Percentiles rank a stretch among this genome's conserved stretches.
These are phyloP conservation scores for Trissonchulus latispiculum DNA, from an alignment of 2,888 invertebrate genomes.

Conservation along the genomic window DNA sequence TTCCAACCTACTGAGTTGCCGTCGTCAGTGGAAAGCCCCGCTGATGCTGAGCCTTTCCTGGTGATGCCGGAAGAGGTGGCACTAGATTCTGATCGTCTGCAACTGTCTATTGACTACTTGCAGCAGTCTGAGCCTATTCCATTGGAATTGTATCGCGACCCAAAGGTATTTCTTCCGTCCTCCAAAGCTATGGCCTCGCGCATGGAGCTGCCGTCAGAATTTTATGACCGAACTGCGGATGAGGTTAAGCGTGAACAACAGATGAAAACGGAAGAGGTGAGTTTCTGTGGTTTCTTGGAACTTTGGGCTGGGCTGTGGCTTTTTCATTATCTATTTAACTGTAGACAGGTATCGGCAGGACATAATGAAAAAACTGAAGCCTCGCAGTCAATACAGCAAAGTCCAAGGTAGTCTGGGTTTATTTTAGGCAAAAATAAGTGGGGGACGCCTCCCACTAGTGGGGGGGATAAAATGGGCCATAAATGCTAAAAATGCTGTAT, in stretches of 20 bases:
- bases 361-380: no score
- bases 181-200: slow-evolving; percentile 5
- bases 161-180: not conserved
- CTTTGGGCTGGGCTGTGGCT: no score
- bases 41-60: not conserved
- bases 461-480: no score
- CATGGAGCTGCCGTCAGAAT: slow-evolving; percentile 65
- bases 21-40: not conserved
- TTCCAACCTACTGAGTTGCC: no score
- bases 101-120: slow-evolving; percentile 1
- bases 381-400: no score
- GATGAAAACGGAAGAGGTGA: slow-evolving; percentile 26
- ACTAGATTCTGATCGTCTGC: slow-evolving; percentile 32
- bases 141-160: slow-evolving; percentile 7
- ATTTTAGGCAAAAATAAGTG: no score
- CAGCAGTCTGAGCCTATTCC: slow-evolving; percentile 10
- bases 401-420: no score
- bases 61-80: not conserved
- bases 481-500: no score
- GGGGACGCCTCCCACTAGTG: no score
- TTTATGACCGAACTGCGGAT: slow-evolving; percentile 67
- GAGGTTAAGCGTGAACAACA: slow-evolving; percentile 66
- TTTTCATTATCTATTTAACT: no score
- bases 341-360: no score
- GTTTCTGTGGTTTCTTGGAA: not conserved